Evolutionary conservation across 1,140 invertebrate genomes (phyloP).

Genomic region (Drosophila tristis): DNA sequence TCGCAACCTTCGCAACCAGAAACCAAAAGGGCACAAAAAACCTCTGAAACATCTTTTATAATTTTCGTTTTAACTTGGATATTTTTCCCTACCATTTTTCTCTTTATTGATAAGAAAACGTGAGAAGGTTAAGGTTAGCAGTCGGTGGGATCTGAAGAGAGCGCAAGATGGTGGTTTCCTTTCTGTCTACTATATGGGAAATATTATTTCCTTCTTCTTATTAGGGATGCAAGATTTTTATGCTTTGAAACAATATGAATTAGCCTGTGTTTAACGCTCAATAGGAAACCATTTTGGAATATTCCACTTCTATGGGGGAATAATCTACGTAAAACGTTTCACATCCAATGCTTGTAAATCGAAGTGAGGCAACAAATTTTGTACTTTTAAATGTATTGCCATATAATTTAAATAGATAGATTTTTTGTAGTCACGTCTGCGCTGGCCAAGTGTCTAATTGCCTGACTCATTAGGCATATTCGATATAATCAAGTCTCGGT

Average conservation of each 20-base stretch:
- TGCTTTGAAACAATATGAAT: too few relatives aligned
- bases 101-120: constrained; percentile 46
- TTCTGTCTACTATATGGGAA: constrained; percentile 8
- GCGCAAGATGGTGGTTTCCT: constrained; percentile 2
- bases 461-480: constrained; percentile 49
- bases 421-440: constrained; percentile 32
- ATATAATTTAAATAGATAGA: constrained; percentile 14
- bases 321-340: too few relatives aligned
- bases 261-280: too few relatives aligned
- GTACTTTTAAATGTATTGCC: background rate
- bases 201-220: constrained; percentile 39
- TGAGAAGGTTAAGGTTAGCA: constrained; percentile 55
- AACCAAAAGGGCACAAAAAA: constrained; percentile 1
- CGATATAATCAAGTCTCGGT: constrained; percentile 38
- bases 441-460: constrained; percentile 19
- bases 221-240: background rate
- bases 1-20: background rate
- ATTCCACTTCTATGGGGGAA: too few relatives aligned
- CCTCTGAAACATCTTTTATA: constrained; percentile 53
- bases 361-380: background rate
- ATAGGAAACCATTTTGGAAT: too few relatives aligned
- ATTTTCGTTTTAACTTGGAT: constrained; percentile 26
- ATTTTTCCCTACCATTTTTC: constrained; percentile 30
- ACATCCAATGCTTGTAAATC: too few relatives aligned
- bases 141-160: constrained; percentile 45